Percentiles rank a stretch among this genome's conserved stretches.
phyloP scores from a whole-genome alignment of 2,113 vertebrate genomes.

The Oophaga pumilio region DNA sequence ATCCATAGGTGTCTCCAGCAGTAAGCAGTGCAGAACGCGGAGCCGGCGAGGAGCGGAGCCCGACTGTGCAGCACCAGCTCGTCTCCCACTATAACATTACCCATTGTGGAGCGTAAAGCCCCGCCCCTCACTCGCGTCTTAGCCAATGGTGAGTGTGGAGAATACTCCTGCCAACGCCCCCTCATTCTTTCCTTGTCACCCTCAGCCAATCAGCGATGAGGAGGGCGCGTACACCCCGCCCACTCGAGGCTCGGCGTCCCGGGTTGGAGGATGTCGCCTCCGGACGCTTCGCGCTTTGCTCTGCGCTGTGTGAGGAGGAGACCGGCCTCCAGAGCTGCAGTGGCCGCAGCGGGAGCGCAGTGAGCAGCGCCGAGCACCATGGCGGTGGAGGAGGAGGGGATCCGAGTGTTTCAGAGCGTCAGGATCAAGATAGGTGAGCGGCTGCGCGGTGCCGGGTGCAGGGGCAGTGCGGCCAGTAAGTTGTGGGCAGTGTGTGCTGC shows the following conservation, averaged over 20 bases:
- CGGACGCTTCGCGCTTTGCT: background rate
- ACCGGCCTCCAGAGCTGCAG: background rate
- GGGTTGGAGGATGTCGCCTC: slow-evolving; percentile 46
- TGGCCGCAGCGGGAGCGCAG: slow-evolving; percentile 33
- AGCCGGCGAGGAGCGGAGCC: too few species aligned
- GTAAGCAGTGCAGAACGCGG: too few species aligned
- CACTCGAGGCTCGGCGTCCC: slow-evolving; percentile 16
- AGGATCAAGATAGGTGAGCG: slow-evolving; percentile 92
- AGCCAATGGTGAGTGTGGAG: background rate
- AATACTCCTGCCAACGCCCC: background rate
- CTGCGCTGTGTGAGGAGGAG: background rate
- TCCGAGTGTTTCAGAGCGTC: slow-evolving; percentile 94
- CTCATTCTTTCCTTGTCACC: background rate
- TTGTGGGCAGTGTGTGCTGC: background rate
- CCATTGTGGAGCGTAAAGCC: background rate
- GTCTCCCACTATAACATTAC: background rate
- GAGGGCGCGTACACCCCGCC: background rate
- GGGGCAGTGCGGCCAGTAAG: background rate
- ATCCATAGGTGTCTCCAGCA: too few species aligned
- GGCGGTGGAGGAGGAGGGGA: slow-evolving; percentile 95
- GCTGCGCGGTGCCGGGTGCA: background rate
- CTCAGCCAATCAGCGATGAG: background rate
- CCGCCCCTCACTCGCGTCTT: background rate
- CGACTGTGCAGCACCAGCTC: background rate
- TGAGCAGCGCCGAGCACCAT: slow-evolving; percentile 65